A percentile compares a stretch with the other conserved stretches of the same genome.
These are phyloP conservation scores for Bombyx mandarina DNA, from an alignment of 1,140 invertebrate species.

Conservation along the genomic window DNA sequence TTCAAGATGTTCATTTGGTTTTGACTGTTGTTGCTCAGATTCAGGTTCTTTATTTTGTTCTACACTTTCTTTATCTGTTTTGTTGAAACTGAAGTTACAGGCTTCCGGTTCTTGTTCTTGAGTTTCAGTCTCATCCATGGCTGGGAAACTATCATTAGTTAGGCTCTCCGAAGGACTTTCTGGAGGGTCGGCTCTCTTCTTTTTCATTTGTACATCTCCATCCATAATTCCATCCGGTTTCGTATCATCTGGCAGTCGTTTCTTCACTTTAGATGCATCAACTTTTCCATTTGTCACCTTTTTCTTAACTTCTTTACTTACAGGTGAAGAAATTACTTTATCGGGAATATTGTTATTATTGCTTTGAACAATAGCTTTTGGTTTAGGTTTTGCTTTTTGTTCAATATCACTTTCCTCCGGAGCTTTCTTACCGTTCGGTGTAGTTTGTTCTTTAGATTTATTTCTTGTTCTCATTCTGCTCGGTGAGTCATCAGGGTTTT, in stretches of 20 bases:
- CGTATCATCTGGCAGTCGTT: constrained; percentile 74
- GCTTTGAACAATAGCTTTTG: constrained; percentile 53
- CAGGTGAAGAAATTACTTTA: constrained; percentile 72
- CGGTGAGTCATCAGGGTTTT: constrained; percentile 84
- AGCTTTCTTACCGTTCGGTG: constrained; percentile 73
- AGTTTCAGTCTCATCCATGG: constrained; percentile 82
- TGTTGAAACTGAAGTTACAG: constrained; percentile 65
- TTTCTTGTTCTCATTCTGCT: constrained; percentile 91
- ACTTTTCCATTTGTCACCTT: constrained; percentile 78
- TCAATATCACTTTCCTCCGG: constrained; percentile 80
- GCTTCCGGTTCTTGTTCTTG: constrained; percentile 73
- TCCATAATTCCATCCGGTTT: constrained; percentile 72
- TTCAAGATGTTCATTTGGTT: constrained; percentile 29
- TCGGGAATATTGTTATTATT: constrained; percentile 61
- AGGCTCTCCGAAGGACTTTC: constrained; percentile 85
- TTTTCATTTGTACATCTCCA: constrained; percentile 76
- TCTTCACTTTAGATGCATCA: constrained; percentile 79
- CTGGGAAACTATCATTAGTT: constrained; percentile 84
- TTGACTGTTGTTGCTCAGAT: constrained; percentile 29
- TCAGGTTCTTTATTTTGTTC: constrained; percentile 65
- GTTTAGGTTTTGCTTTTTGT: constrained; percentile 66
- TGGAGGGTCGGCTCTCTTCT: constrained; percentile 77
- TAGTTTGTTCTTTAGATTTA: constrained; percentile 84
- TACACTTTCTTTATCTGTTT: constrained; percentile 52
- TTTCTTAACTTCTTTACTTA: constrained; percentile 74